Evolutionary conservation across 2,888 invertebrate species (phyloP).

Genomic region (Laothoe populi): DNA sequence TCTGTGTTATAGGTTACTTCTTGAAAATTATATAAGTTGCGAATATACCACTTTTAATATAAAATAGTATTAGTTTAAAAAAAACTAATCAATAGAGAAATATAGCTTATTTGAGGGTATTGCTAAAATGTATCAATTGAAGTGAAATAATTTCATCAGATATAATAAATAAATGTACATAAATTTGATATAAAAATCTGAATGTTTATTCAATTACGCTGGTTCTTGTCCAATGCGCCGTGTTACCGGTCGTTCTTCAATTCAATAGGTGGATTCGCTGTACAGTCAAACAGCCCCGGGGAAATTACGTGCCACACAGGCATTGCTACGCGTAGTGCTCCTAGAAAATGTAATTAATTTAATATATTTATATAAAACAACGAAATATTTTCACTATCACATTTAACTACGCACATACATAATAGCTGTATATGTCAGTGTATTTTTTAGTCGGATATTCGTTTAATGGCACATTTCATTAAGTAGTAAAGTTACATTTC

Average conservation of each 20-base stretch:
- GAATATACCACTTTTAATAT: no score
- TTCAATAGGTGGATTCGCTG: slow-evolving; percentile 39
- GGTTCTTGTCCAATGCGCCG: slow-evolving; percentile 25
- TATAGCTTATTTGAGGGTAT: not conserved
- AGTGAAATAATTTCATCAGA: no score
- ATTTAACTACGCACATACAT: slow-evolving; percentile 36
- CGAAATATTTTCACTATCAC: slow-evolving; percentile 48
- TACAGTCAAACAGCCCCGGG: slow-evolving; percentile 60
- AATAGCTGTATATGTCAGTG: slow-evolving; percentile 31
- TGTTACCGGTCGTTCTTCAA: slow-evolving; percentile 42
- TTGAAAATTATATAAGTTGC: no score
- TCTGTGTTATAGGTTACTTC: no score
- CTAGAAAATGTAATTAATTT: slow-evolving; percentile 70
- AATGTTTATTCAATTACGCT: not conserved
- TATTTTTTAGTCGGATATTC: not conserved
- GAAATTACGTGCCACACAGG: slow-evolving; percentile 69
- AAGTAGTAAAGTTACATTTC: slow-evolving; percentile 1
- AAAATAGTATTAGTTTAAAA: no score
- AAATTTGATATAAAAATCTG: not conserved
- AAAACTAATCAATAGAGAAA: not conserved
- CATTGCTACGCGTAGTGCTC: slow-evolving; percentile 48
- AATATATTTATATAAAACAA: slow-evolving; percentile 54
- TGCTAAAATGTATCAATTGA: not conserved
- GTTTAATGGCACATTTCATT: not conserved
- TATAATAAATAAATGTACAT: no score